Conservation (phyloP, 2,797 vertebrate species). For the Eulemur albifrons region DNA sequence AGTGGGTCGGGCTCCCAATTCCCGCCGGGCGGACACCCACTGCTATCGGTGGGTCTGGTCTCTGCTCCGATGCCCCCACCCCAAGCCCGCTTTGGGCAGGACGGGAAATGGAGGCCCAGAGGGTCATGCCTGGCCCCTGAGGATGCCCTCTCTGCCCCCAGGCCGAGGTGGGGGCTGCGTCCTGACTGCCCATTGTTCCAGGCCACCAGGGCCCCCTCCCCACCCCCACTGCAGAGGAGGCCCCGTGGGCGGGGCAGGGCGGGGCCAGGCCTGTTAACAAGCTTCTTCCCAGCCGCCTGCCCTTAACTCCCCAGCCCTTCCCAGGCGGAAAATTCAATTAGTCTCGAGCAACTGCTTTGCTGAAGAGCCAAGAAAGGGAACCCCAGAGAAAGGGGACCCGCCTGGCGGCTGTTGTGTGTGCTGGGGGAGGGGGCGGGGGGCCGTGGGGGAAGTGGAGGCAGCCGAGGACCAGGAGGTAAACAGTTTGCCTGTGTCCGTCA, state of each 20-base stretch:
- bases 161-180: background rate
- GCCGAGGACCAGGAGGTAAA: constrained; percentile 68
- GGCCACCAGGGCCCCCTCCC: background rate
- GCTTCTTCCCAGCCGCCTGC: constrained; percentile 69
- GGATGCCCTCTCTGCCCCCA: fast-evolving
- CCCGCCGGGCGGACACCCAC: too few species aligned
- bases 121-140: background rate
- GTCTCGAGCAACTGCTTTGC: constrained; percentile 87
- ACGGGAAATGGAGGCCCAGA: background rate
- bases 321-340: constrained; percentile 90
- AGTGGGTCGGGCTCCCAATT: fast-evolving
- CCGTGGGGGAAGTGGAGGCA: background rate
- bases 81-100: background rate
- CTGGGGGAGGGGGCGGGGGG: constrained; percentile 51
- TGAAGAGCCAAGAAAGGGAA: constrained; percentile 79
- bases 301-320: constrained; percentile 77
- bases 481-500: constrained; percentile 17
- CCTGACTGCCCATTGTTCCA: constrained; percentile 1
- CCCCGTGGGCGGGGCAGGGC: background rate
- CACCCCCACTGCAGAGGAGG: constrained; percentile 55
- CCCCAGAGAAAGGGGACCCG: constrained; percentile 66
- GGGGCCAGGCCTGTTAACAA: constrained; percentile 83
- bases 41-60: fast-evolving
- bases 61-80: fast-evolving
- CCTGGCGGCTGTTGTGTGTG: constrained; percentile 75